Percentiles rank a stretch among this genome's conserved stretches.
Evolutionary conservation across 53 echinoderm and acorn worm genomes (phyloP).

Genomic region (Patiria pectinifera): DNA sequence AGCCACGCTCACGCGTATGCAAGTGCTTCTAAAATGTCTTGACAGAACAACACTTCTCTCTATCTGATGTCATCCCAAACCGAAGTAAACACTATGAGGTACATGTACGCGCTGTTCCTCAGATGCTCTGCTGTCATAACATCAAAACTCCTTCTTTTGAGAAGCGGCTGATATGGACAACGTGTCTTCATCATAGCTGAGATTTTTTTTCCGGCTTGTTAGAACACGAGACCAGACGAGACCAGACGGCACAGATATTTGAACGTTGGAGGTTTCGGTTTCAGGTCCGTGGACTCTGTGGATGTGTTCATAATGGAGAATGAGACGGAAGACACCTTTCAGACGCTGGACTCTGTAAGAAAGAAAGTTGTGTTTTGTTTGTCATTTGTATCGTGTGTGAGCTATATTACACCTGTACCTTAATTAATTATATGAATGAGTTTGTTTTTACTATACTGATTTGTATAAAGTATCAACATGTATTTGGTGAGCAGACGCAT

Average conservation of each 20-base stretch:
- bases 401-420: background rate
- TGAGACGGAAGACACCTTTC: constrained; percentile 24
- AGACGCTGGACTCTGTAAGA: constrained; percentile 46
- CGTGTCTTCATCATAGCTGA: background rate
- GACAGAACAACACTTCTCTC: background rate
- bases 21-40: background rate
- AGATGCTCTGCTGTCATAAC: constrained; percentile 33
- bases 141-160: background rate
- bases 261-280: background rate
- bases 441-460: background rate
- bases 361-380: background rate
- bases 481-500: no score
- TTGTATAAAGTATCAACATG: no score
- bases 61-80: background rate
- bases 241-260: background rate
- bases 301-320: constrained; percentile 15
- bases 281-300: background rate
- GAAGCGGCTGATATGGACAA: background rate
- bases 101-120: background rate
- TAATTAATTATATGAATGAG: background rate
- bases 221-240: background rate
- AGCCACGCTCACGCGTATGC: background rate
- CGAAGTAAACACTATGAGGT: background rate
- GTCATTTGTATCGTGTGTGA: background rate
- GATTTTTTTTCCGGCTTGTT: no score